Evolutionary conservation across 2,888 invertebrate genomes (phyloP).

Genomic region (Diarsia brunnea): DNA sequence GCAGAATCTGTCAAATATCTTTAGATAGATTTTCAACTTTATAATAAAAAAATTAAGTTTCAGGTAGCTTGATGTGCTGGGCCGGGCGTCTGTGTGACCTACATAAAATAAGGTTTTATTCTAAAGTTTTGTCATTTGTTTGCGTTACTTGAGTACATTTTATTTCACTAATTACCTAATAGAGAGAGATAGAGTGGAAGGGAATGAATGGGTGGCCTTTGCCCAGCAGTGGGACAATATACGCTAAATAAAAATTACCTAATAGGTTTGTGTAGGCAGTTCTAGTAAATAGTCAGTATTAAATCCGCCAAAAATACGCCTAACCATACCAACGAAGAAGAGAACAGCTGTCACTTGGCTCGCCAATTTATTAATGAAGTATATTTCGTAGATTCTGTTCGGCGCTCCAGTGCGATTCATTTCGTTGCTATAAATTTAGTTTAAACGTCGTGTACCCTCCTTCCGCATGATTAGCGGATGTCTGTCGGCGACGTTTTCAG

Average conservation of each 20-base stretch:
- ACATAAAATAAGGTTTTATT: background rate
- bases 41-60: too few species aligned
- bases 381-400: slow-evolving; percentile 67
- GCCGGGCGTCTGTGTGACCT: background rate
- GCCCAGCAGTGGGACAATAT: too few species aligned
- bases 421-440: slow-evolving; percentile 76
- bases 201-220: too few species aligned
- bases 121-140: too few species aligned
- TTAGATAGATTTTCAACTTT: too few species aligned
- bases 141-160: too few species aligned
- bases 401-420: slow-evolving; percentile 69
- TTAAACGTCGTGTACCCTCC: slow-evolving; percentile 73
- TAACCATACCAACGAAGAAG: slow-evolving; percentile 46
- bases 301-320: slow-evolving; percentile 7
- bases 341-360: slow-evolving; percentile 66
- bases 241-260: too few species aligned
- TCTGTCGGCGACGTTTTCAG: slow-evolving; percentile 74
- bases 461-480: slow-evolving; percentile 79
- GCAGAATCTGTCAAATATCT: too few species aligned
- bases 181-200: too few species aligned
- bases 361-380: slow-evolving; percentile 69
- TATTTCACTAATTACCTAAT: too few species aligned
- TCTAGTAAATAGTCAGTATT: background rate
- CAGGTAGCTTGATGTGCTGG: too few species aligned
- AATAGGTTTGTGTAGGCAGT: background rate